Percentiles rank a stretch among this genome's conserved stretches.
These are phyloP conservation scores for Pseudoatta argentina DNA, from an alignment of 1,140 invertebrate genomes.

Conservation along the genomic window DNA sequence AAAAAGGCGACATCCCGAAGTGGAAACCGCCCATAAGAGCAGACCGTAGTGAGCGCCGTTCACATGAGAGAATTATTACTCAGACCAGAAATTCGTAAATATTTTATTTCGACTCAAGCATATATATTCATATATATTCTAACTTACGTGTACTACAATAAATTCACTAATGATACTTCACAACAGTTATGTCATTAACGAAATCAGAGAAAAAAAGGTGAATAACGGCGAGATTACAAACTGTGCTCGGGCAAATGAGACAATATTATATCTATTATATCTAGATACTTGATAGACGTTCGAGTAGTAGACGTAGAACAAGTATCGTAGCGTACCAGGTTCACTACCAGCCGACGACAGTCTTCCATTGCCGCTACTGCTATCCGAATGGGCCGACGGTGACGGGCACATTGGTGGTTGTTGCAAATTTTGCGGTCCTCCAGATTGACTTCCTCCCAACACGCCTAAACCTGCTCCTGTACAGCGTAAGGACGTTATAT, in stretches of 20 bases:
- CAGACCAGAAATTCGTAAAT: constrained; percentile 73
- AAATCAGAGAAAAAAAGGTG: constrained; percentile 61
- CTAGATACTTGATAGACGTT: constrained; percentile 68
- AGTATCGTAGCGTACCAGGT: constrained; percentile 86
- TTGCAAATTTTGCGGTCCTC: constrained; percentile 87
- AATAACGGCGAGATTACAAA: constrained; percentile 57
- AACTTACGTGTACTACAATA: constrained; percentile 70
- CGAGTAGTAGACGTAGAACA: constrained; percentile 74
- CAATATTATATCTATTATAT: constrained; percentile 60
- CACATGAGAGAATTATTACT: constrained; percentile 72
- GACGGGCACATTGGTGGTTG: constrained; percentile 90
- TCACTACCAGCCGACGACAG: constrained; percentile 93
- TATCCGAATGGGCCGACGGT: constrained; percentile 93
- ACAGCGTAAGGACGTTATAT: constrained; percentile 67
- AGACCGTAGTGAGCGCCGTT: constrained; percentile 53
- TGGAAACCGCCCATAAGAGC: constrained; percentile 38
- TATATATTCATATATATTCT: constrained; percentile 60
- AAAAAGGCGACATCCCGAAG: constrained; percentile 50
- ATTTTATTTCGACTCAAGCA: constrained; percentile 70
- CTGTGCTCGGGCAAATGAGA: constrained; percentile 52
- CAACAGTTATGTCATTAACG: constrained; percentile 59
- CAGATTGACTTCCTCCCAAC: constrained; percentile 87
- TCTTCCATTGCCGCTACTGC: constrained; percentile 92
- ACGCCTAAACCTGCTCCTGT: constrained; percentile 87
- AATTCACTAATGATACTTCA: constrained; percentile 62